Percentiles rank a stretch among this genome's conserved stretches.
phyloP scores from a whole-genome alignment of 2,888 invertebrate species.

The Melolontha melolontha region DNA sequence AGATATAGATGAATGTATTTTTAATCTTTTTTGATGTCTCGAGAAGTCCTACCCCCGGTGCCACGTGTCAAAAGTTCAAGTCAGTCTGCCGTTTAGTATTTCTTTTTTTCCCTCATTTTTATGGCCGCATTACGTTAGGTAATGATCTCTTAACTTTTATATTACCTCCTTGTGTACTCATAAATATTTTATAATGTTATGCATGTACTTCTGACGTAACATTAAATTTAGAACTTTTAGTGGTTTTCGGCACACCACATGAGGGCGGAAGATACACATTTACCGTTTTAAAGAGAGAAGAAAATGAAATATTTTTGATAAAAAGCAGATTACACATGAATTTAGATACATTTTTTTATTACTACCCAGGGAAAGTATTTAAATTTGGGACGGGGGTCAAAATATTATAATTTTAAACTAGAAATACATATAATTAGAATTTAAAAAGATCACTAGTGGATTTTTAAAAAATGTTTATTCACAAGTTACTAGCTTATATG shows the following conservation, averaged over 20 bases:
- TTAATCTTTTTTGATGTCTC: conserved; percentile 45
- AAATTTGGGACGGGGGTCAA: no score
- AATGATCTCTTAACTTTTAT: conserved; percentile 34
- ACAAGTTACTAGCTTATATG: no score
- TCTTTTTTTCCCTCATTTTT: conserved; percentile 3
- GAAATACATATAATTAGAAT: no score
- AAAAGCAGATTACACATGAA: no score
- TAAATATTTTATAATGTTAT: conserved; percentile 33
- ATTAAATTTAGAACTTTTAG: conserved; percentile 26
- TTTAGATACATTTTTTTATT: no score
- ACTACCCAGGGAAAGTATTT: no score
- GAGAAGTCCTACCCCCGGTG: not conserved
- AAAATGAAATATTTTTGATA: no score
- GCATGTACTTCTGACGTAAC: conserved; percentile 15
- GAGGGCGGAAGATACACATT: no score
- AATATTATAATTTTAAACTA: no score
- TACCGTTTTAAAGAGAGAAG: no score
- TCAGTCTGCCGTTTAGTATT: conserved; percentile 18
- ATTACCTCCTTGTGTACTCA: conserved; percentile 28
- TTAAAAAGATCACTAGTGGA: no score
- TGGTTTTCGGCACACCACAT: not conserved
- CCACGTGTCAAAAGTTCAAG: conserved; percentile 34
- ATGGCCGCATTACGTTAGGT: conserved; percentile 21
- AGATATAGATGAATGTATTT: conserved; percentile 43
- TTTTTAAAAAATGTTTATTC: no score